Evolutionary conservation across 2,113 vertebrate genomes (phyloP).

Genomic region (Myotis lucifugus): DNA sequence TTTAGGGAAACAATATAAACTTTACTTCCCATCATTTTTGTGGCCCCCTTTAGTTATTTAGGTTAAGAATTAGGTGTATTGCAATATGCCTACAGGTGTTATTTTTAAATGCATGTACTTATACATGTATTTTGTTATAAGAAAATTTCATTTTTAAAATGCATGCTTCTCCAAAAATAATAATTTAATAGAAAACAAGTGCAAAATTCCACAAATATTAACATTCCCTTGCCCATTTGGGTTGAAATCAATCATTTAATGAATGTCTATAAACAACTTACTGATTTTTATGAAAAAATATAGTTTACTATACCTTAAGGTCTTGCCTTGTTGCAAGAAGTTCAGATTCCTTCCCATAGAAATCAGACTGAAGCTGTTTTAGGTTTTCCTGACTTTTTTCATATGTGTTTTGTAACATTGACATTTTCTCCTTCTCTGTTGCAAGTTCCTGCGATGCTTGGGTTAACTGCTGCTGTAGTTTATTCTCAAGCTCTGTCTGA

Average conservation of each 20-base stretch:
- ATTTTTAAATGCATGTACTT: constrained; percentile 46
- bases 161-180: neutral
- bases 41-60: neutral
- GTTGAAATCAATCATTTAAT: constrained; percentile 28
- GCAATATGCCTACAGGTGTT: rapidly evolving
- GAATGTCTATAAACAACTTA: neutral
- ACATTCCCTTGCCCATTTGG: neutral
- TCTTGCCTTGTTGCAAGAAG: constrained; percentile 94
- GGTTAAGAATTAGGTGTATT: neutral
- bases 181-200: constrained; percentile 39
- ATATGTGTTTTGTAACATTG: constrained; percentile 86
- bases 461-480: constrained; percentile 87
- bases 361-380: constrained; percentile 91
- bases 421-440: constrained; percentile 86
- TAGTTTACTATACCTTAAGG: constrained; percentile 88
- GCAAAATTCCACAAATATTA: constrained; percentile 30
- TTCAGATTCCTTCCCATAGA: constrained; percentile 97
- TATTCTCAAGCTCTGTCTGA: constrained; percentile 91
- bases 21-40: neutral
- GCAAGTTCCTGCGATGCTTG: constrained; percentile 87
- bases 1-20: neutral
- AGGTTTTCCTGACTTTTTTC: constrained; percentile 87
- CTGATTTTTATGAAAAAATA: neutral
- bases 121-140: neutral
- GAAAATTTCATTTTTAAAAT: neutral